These are phyloP conservation scores for Malurus cyaneus DNA, from an alignment of 2,113 vertebrate species.

Conservation along the genomic window DNA sequence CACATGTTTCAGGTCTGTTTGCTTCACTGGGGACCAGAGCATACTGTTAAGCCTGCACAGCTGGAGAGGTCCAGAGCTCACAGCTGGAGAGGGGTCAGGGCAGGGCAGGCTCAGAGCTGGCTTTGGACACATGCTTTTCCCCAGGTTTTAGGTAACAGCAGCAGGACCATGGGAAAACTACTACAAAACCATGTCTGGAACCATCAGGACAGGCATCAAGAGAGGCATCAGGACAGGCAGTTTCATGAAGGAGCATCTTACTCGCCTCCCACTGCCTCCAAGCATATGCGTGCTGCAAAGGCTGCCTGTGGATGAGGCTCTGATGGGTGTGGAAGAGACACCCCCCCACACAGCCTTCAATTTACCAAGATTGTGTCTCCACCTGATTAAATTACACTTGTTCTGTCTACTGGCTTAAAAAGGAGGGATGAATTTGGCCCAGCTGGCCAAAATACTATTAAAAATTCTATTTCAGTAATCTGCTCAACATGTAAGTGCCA, in stretches of 20 bases:
- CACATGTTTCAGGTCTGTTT: background rate
- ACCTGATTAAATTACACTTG: background rate
- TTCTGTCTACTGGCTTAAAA: background rate
- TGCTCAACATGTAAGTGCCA: background rate
- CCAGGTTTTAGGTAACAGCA: background rate
- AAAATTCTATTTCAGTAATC: background rate
- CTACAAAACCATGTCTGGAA: background rate
- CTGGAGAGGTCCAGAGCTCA: background rate
- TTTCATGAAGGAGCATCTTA: background rate
- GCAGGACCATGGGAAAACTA: background rate
- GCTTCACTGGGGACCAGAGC: background rate
- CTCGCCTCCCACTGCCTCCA: background rate
- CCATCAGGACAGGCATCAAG: background rate
- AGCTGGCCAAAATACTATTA: background rate
- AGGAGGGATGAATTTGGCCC: background rate
- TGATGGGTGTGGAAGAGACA: background rate
- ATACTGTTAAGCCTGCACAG: background rate
- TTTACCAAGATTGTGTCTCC: background rate
- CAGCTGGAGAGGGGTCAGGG: too few species aligned
- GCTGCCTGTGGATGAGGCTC: fast-evolving
- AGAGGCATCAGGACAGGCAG: background rate
- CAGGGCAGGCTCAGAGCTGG: background rate
- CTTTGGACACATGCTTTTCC: background rate
- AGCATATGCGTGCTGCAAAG: background rate
- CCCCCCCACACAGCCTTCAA: fast-evolving